Base-by-base conservation (phyloP, 2,888 invertebrate genomes). In the Schizotus pectinicornis region DNA sequence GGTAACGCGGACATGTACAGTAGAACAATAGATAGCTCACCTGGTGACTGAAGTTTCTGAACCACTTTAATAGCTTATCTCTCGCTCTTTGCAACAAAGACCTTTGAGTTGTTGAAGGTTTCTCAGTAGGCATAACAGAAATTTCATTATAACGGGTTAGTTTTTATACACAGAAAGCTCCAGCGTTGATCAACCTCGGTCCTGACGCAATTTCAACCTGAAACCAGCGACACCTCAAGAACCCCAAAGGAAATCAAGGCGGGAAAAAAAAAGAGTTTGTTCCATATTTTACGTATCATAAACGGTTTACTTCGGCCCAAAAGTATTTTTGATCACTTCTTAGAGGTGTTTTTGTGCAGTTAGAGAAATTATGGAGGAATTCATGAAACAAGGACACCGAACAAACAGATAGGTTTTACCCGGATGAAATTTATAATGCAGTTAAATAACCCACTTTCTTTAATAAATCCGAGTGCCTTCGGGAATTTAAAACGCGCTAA, bases 21-120 rank as follows among this genome's bases (percentile, higher is more conserved):
- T 5, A 22, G 3, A 13, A 39, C 8, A 12, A 39, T 39, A 39
- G 8, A 39, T 11, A 37, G 71, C 76, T 72, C 53, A 77, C 78
- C 77, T 77, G 74, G 43, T 67, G 69, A 53, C 73, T 67, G 41
- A 77, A 67, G 56, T 70, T 72, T 60, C 80, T 75, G 63, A 82
- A 74, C 82, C 82, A 82, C 65, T 74, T 75, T 56, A 79, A 70
- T 56, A 81, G 75, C 73, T 81, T 81, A 62, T 78, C 78, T 59
- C 81, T 75, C 41, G 81, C 80, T 65, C 79, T 78, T 62, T 79
- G 80, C 56, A 81, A 73, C 68, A 81, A 75, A 61, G 80, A 79
- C 70, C 77, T 68, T 53, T 71, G 69, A 33, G 68, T 59, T 37
- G 67, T 61, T 9, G 72, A 61, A 32, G 64, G 56, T 64, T 65